Base-by-base conservation (phyloP, 2,888 invertebrate genomes). In the Chalcosyrphus nemorum region DNA sequence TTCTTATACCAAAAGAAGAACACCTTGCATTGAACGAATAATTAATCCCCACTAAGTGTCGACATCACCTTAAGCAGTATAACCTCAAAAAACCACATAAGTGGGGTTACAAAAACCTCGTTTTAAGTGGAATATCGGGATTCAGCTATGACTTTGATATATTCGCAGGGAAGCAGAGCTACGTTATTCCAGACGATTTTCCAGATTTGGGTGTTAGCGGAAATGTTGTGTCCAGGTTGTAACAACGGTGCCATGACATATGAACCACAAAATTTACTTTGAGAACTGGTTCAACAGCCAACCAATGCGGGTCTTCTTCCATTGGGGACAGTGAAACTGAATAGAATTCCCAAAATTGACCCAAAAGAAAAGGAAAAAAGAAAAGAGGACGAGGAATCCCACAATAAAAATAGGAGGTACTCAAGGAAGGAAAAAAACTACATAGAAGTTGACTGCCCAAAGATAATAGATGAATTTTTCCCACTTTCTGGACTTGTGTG, bases 241-340 rank as follows among this genome's bases (percentile, higher is more conserved):
- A 29, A 43, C 32, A 57, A 61, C 63, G 35, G 35, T 74, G n/a
- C 72, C 47, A 47, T 56, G 63, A 52, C 43, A 54, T 29, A 27
- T 43, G 61, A 74, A 66, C 35, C 56, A 43, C 43, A 81, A 75
- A 24, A 29, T 70, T 45, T 71, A 47, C 41, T 82, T 72, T 52
- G 76, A 77, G 29, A 82, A 82, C 76, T 80, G 76, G 76, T 81
- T 85, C 35, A 72, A 76, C 52, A 71, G 77, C 52, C 70, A 35
- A 65, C 65, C 21, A 63, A 63, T 47, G 29, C 32, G 32, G 63
- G 35, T 47, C 35, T 63, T 63, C 32, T 63, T 63, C 21, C 65
- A 47, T 63, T 65, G 63, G 72, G 78, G 15, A 80, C 82, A 15
- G 61, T 78, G 19, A 72, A 65, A 17, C 15, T 82, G 2, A 80